phyloP scores from a whole-genome alignment of 2,113 vertebrate species.

The Setophaga petechia region DNA sequence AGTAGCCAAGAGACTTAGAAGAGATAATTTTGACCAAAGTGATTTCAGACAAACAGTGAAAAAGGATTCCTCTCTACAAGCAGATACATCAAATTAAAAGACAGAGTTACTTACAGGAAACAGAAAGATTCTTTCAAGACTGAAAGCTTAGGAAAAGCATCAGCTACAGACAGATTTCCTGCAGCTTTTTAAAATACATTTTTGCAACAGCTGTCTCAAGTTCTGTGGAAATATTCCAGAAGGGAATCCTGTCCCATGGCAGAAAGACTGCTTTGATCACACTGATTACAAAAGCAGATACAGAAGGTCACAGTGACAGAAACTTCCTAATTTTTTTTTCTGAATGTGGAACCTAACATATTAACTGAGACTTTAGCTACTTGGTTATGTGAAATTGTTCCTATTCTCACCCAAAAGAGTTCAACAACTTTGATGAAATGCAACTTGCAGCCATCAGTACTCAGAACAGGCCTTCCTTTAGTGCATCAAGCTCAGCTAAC shows the following conservation, averaged over 20 bases:
- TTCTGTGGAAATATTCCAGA: constrained; percentile 55
- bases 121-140: constrained; percentile 27
- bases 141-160: constrained; percentile 40
- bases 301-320: constrained; percentile 20
- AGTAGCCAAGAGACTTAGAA: background rate
- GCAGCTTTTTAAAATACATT: constrained; percentile 35
- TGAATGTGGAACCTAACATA: background rate
- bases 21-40: background rate
- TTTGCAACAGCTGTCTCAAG: constrained; percentile 57
- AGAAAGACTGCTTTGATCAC: constrained; percentile 49
- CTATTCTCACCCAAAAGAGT: background rate
- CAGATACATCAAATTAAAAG: background rate
- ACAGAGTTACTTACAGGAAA: background rate
- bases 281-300: constrained; percentile 60
- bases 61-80: background rate
- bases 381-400: background rate
- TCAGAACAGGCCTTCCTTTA: background rate
- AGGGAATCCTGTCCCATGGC: constrained; percentile 45
- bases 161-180: constrained; percentile 30
- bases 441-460: background rate
- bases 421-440: background rate
- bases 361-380: background rate
- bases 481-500: background rate
- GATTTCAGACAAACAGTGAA: background rate
- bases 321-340: constrained; percentile 30